Conservation (phyloP, 2,888 invertebrate species). For the Papilio protenor region DNA sequence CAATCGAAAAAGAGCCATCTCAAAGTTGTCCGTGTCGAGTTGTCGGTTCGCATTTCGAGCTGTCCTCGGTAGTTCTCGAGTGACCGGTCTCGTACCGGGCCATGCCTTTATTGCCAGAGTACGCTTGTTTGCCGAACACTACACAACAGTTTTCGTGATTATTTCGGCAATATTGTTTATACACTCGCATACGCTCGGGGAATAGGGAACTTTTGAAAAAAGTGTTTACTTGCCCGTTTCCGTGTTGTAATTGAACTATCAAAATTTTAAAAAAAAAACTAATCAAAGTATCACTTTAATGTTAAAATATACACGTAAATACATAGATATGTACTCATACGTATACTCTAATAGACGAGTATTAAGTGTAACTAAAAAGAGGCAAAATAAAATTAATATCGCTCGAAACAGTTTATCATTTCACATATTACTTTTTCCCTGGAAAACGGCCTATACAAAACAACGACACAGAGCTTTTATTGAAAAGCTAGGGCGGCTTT, state of each 20-base stretch:
- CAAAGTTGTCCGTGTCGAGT: constrained; percentile 63
- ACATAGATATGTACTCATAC: too few relatives aligned
- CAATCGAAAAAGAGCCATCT: constrained; percentile 72
- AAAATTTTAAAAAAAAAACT: background rate
- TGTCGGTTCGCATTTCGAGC: constrained; percentile 65
- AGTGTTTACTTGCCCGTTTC: constrained; percentile 22
- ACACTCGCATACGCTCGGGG: constrained; percentile 24
- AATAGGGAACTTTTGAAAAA: constrained; percentile 32
- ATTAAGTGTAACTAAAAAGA: background rate
- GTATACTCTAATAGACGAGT: background rate
- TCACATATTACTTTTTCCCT: constrained; percentile 37
- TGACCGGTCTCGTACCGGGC: constrained; percentile 61
- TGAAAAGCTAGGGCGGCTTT: constrained; percentile 54
- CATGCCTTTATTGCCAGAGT: constrained; percentile 68
- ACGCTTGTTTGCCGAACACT: constrained; percentile 76
- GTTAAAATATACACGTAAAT: too few relatives aligned
- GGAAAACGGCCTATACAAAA: constrained; percentile 39
- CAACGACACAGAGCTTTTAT: constrained; percentile 50
- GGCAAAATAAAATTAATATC: constrained; percentile 13
- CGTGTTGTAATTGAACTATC: background rate
- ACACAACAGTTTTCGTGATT: constrained; percentile 67
- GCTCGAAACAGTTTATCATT: constrained; percentile 36
- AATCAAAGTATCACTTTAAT: too few relatives aligned
- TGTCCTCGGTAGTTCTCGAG: constrained; percentile 69
- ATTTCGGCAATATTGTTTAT: constrained; percentile 71